phyloP scores from a whole-genome alignment of 2,113 vertebrate species.

The Cheilinus undulatus region DNA sequence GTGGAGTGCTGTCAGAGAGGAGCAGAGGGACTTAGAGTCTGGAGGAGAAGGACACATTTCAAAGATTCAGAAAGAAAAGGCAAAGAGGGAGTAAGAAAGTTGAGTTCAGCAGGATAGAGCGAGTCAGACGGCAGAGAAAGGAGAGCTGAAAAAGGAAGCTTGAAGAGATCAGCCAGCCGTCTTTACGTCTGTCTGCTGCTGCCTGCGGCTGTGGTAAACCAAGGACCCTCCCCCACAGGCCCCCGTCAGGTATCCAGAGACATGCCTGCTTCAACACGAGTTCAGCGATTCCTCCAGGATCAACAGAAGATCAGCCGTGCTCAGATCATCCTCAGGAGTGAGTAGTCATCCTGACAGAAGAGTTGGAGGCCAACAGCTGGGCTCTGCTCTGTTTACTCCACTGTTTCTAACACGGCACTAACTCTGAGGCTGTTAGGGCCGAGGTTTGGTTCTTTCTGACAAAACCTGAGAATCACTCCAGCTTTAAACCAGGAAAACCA shows the following conservation, averaged over 20 bases:
- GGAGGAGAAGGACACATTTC: background rate
- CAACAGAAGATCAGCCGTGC: conserved; percentile 76
- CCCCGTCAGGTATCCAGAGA: conserved; percentile 15
- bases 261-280: conserved; percentile 71
- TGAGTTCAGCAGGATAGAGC: background rate
- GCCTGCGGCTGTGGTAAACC: background rate
- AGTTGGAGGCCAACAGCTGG: background rate
- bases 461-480: too few relatives aligned
- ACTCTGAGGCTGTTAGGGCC: too few relatives aligned
- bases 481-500: too few relatives aligned
- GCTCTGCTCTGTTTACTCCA: too few relatives aligned
- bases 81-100: background rate
- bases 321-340: conserved; percentile 80
- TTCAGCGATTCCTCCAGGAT: conserved; percentile 47
- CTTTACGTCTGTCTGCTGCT: background rate
- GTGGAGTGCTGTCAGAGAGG: background rate
- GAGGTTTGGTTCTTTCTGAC: too few relatives aligned
- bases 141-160: background rate
- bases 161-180: background rate
- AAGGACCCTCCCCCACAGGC: background rate
- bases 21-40: background rate
- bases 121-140: background rate
- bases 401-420: too few relatives aligned
- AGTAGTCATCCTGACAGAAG: conserved; percentile 53
- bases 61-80: background rate